Evolutionary conservation across 37 sponge, comb jelly and placozoan species (phyloP), one percentile per base, ranked within the genome.

Genomic region (Chondrilla cf. caribensis): DNA sequence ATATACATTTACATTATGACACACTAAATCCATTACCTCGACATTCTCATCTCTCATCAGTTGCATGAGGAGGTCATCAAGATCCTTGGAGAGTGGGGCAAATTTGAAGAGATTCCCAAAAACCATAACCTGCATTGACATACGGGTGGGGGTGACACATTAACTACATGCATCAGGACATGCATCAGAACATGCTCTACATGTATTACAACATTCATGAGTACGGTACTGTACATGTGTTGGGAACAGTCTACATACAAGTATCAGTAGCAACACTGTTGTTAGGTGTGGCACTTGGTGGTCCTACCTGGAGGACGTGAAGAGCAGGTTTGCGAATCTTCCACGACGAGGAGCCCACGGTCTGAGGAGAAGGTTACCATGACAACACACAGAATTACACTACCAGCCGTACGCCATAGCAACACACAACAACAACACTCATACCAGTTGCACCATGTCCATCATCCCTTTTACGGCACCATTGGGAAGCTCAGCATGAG

Each of bases 61-160:
- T 28, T 22, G 8, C 17, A 89, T 78, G 21, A 93, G 60, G 0
- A 86, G 54, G 1, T 86, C 81, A 18, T 76, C 67, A 24, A 92
- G 32, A 6, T 82, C 77, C 8, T 75, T 35, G 6, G 35, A 9
- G 8, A 29, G 38, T 29, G 86, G 35, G 1, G 22, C 29, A 79
- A 83, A 86, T 35, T 70, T 77, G 66, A 94, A 94, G 54, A 94
- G 70, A 51, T 94, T 94, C 70, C 86, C 44, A 83, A 90, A 94
- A 1, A 86, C 76, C 26, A 90, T 37, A 17, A 94, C 91, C 89
- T 94, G 79, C 19, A 80, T 36, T 28, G 17, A 55, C 57, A 55
- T 17, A 55, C 17, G 57, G 11, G n/a, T n/a, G n/a, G n/a, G n/a
- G n/a, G n/a, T n/a, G n/a, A n/a, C n/a, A n/a, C n/a, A n/a, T n/a